A percentile compares a stretch with the other conserved stretches of the same genome.
These are phyloP conservation scores for Centropus bengalensis DNA, from an alignment of 2,113 vertebrate species.

Conservation along the genomic window DNA sequence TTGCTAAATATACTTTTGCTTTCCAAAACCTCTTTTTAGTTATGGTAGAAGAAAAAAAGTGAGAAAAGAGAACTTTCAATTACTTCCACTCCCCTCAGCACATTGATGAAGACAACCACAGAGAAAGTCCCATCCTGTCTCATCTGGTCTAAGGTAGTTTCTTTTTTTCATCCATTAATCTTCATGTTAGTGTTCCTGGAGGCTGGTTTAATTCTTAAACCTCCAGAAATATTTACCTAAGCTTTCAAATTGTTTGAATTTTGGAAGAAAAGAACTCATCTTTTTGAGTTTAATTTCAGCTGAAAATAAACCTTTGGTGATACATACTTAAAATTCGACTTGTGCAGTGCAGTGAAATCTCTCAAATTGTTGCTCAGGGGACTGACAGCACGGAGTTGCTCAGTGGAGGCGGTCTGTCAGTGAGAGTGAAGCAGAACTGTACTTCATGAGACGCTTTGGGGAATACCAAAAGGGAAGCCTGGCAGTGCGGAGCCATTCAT, in stretches of 20 bases:
- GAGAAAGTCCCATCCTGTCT: neutral
- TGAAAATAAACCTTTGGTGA: neutral
- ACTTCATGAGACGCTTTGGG: neutral
- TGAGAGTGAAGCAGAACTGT: neutral
- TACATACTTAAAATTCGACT: neutral
- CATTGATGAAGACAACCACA: neutral
- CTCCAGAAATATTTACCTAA: slow-evolving; percentile 16
- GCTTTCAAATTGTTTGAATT: slow-evolving; percentile 1
- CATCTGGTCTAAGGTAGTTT: neutral
- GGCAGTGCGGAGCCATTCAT: neutral
- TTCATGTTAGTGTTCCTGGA: neutral
- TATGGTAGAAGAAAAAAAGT: neutral
- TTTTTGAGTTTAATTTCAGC: neutral
- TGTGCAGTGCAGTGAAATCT: neutral
- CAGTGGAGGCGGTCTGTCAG: neutral
- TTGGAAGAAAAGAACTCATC: neutral
- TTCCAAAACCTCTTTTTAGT: neutral
- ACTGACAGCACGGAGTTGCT: neutral
- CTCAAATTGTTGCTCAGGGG: neutral
- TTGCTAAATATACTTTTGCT: neutral
- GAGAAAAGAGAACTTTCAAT: neutral
- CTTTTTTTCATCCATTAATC: neutral
- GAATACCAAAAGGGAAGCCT: neutral
- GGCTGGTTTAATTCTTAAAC: neutral
- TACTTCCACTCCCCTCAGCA: neutral